Conservation (phyloP, 2,797 vertebrate species). For the Intellagama lesueurii region DNA sequence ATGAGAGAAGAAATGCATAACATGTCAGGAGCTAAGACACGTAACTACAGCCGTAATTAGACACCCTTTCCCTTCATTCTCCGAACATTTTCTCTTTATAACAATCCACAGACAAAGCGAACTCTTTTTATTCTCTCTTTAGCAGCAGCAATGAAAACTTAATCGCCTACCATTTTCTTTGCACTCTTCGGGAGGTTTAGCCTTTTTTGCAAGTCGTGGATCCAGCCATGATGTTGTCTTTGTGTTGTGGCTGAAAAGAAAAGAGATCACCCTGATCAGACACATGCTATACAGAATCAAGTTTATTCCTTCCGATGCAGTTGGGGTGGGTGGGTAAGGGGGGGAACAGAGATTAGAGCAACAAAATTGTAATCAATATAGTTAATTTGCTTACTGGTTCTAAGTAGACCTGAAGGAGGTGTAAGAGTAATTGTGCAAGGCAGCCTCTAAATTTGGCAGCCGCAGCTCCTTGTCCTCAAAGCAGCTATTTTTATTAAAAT, state of each 20-base stretch:
- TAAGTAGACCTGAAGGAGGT: conserved; percentile 89
- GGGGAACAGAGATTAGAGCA: conserved; percentile 75
- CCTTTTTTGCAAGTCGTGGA: conserved; percentile 98
- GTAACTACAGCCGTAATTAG: conserved; percentile 74
- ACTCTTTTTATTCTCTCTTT: conserved; percentile 45
- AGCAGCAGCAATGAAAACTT: conserved; percentile 71
- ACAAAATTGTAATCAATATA: conserved; percentile 93
- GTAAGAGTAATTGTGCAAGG: conserved; percentile 86
- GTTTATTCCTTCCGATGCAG: conserved; percentile 80
- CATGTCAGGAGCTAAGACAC: conserved; percentile 71
- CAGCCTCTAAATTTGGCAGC: conserved; percentile 89
- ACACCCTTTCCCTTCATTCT: conserved; percentile 60
- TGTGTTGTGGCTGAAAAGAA: conserved; percentile 97
- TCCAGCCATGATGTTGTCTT: conserved; percentile 99
- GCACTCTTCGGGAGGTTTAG: conserved; percentile 98
- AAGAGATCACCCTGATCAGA: conserved; percentile 86
- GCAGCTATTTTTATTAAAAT: conserved; percentile 89
- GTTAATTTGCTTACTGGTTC: conserved; percentile 93
- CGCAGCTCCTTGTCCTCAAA: conserved; percentile 84
- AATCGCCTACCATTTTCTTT: conserved; percentile 96
- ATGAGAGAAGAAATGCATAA: conserved; percentile 76
- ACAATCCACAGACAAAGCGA: conserved; percentile 65
- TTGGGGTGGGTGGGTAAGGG: conserved; percentile 25
- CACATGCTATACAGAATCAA: conserved; percentile 83
- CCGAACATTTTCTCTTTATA: conserved; percentile 64